A percentile compares a stretch with the other conserved stretches of the same genome.
phyloP scores from a whole-genome alignment of 2,113 vertebrate species.

The Muntiacus reevesi region DNA sequence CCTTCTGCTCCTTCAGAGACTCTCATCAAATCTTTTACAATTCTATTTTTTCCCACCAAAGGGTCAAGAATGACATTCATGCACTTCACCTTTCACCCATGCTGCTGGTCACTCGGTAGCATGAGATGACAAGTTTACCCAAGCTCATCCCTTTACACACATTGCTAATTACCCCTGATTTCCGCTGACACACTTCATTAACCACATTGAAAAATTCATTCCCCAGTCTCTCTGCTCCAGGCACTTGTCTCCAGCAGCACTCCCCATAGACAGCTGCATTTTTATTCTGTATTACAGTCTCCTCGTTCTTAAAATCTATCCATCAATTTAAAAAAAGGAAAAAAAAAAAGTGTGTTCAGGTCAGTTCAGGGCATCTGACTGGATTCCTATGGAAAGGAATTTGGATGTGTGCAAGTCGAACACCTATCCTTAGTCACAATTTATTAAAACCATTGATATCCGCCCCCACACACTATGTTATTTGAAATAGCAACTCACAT shows the following conservation, averaged over 20 bases:
- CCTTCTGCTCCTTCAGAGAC: not conserved
- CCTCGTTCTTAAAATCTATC: not conserved
- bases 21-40: not conserved
- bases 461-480: not conserved
- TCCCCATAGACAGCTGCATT: not conserved
- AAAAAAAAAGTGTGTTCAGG: not conserved
- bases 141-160: not conserved
- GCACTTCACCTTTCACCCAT: not conserved
- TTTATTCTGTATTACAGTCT: not conserved
- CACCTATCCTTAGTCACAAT: not conserved
- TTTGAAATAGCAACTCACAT: not conserved
- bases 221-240: not conserved
- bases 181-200: not conserved
- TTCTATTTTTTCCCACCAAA: not conserved
- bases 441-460: not conserved
- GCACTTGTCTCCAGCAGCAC: not conserved
- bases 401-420: not conserved
- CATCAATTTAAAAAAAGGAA: not conserved
- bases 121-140: not conserved
- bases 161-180: constrained; percentile 37
- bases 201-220: not conserved
- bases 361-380: not conserved
- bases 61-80: not conserved
- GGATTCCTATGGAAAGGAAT: not conserved
- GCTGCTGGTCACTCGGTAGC: not conserved